These are phyloP conservation scores for Muscicapa striata DNA, from an alignment of 2,797 vertebrate genomes.

Conservation along the genomic window DNA sequence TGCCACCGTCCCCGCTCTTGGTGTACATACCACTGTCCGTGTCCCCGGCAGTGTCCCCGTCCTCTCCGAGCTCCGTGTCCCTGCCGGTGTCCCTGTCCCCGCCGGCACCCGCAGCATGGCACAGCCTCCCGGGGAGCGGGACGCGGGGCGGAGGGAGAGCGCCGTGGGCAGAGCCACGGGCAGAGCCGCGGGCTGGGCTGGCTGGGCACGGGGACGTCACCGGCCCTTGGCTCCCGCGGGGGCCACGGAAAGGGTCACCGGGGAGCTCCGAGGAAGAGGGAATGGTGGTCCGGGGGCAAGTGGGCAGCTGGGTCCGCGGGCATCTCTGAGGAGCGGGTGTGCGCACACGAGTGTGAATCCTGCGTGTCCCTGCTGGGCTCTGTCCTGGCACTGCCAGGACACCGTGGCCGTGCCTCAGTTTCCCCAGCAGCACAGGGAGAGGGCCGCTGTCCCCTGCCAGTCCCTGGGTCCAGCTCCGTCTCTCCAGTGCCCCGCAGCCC, in stretches of 20 bases:
- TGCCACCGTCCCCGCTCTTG: not conserved
- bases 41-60: not conserved
- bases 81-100: rapidly evolving
- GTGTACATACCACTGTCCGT: not conserved
- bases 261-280: not conserved
- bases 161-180: conserved; percentile 4
- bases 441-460: not conserved
- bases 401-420: not conserved
- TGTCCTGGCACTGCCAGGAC: not conserved
- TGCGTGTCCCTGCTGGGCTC: not conserved
- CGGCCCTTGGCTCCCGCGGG: not conserved
- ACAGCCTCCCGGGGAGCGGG: not conserved
- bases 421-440: not conserved
- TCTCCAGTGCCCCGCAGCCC: rapidly evolving
- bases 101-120: not conserved
- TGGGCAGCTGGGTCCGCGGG: not conserved
- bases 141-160: not conserved
- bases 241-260: not conserved
- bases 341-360: not conserved
- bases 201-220: not conserved
- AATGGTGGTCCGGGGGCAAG: rapidly evolving
- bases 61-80: not conserved
- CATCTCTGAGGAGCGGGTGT: not conserved
- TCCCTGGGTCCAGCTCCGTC: not conserved
- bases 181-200: not conserved